phyloP scores from a whole-genome alignment of 2,888 invertebrate species.

The Nomada goodeniana region DNA sequence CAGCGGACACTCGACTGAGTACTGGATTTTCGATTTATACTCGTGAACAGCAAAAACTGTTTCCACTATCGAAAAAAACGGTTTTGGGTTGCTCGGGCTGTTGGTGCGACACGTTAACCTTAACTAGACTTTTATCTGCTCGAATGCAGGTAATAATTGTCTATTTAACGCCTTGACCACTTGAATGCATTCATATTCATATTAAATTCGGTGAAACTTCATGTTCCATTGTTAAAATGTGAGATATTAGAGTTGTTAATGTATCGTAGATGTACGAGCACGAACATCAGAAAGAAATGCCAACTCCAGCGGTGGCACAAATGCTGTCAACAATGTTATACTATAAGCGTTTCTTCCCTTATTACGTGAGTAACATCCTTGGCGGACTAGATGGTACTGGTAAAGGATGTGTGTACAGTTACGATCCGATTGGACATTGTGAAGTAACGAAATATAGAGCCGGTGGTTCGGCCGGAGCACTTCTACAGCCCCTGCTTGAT shows the following conservation, averaged over 20 bases:
- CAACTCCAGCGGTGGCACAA: conserved; percentile 96
- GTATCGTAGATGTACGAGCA: conserved; percentile 93
- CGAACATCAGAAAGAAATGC: conserved; percentile 96
- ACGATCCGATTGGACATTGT: conserved; percentile 98
- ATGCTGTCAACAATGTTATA: conserved; percentile 98
- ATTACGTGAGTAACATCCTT: conserved; percentile 97
- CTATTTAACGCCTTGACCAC: too few species aligned
- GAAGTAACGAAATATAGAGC: conserved; percentile 94
- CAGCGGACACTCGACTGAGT: conserved; percentile 97
- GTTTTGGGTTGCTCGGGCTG: conserved; percentile 98
- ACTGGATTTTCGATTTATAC: conserved; percentile 96
- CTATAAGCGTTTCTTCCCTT: conserved; percentile 98
- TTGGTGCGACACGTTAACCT: conserved; percentile 98
- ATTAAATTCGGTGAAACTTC: too few species aligned
- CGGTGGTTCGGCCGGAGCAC: conserved; percentile 95
- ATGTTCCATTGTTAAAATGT: background rate
- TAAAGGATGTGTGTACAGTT: conserved; percentile 97
- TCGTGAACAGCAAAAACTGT: conserved; percentile 94
- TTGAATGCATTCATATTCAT: too few species aligned
- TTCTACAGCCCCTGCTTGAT: conserved; percentile 97
- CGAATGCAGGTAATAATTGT: conserved; percentile 89
- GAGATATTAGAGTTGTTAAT: too few species aligned
- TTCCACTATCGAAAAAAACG: conserved; percentile 91
- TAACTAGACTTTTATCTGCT: conserved; percentile 93
- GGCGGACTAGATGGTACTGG: conserved; percentile 97